Base-by-base conservation (phyloP, 2,113 vertebrate species). In the Oryzias woworae region DNA sequence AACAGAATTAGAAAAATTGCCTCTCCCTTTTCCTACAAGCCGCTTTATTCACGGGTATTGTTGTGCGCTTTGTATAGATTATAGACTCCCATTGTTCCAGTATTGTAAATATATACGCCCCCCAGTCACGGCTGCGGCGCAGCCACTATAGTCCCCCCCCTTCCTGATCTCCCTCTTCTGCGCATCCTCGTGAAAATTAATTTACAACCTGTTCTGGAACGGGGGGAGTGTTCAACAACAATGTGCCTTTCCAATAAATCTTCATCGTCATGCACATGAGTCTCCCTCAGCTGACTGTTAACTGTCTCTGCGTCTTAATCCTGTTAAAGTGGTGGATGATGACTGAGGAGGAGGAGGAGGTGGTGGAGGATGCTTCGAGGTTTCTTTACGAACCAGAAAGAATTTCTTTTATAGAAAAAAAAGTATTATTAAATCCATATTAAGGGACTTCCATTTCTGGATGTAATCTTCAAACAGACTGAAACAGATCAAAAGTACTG, bases 1-100 rank as follows among this genome's bases (percentile, higher is more conserved):
- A 98, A 94, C 92, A 89, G 93, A 95, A 93, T 95, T 94, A 94
- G 93, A 96, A 93, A 95, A 95, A 95, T 94, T 92, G 93, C 93
- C 90, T 92, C 88, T 91, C 91, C 86, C 86, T 94, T 93, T 94
- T 91, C 91, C 77, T 77, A 91, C 93, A 87, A 94, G 93, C 90
- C 88, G 89, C 92, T 94, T 95, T 92, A 95, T 92, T 92, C 94
- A 95, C 87, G 93, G 93, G 92, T 91, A 91, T 96, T 93, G 91
- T 93, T 95, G 92, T 89, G 80, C 85, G 92, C 95, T 95, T 94
- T 95, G 95, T 95, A 92, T 92, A 87, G 92, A 93, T 93, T 95
- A 96, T 90, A 88, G 84, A 75, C 53, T 87, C 88, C 94, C 95
- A 84, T 97, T 98, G 96, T 98, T 96, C 93, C 93, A 85, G 81